These are phyloP conservation scores for Aphaenogaster floridana DNA, from an alignment of 1,140 invertebrate genomes.

Conservation along the genomic window DNA sequence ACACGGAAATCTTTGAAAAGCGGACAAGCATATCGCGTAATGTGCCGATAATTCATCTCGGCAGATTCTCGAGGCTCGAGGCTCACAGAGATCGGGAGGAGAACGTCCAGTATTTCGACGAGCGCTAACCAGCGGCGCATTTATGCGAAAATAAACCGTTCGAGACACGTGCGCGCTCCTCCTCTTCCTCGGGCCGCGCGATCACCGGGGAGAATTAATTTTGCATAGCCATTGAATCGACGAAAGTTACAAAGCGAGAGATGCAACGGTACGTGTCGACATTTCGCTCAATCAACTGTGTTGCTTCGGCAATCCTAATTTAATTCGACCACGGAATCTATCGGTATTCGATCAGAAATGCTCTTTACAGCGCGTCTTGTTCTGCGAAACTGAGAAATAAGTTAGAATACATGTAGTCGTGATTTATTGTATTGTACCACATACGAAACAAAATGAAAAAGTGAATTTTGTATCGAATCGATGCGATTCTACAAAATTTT, in stretches of 20 bases:
- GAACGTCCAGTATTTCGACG: constrained; percentile 47
- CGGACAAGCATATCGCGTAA: constrained; percentile 3
- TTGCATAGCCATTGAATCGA: constrained; percentile 13
- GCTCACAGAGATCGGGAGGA: not conserved
- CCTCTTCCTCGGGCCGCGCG: not conserved
- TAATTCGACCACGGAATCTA: not conserved
- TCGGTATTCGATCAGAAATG: constrained; percentile 8
- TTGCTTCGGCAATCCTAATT: not conserved
- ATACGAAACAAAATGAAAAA: not conserved
- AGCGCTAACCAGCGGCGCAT: constrained; percentile 2
- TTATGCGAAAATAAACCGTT: constrained; percentile 62
- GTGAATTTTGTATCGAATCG: not conserved
- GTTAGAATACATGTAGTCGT: not conserved
- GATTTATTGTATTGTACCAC: not conserved
- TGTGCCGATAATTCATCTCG: constrained; percentile 46
- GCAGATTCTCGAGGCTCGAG: constrained; percentile 1
- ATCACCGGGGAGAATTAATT: constrained; percentile 4
- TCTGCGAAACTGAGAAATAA: not conserved
- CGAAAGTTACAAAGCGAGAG: constrained; percentile 21
- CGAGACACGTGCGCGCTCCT: constrained; percentile 29
- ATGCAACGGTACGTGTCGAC: constrained; percentile 21
- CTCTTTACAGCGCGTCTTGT: not conserved
- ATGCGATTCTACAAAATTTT: not conserved
- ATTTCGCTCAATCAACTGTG: not conserved
- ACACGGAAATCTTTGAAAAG: not conserved